A percentile compares a stretch with the other conserved stretches of the same genome.
These are phyloP conservation scores for Lasioglossum leucozonium DNA, from an alignment of 2,888 invertebrate species.

Conservation along the genomic window DNA sequence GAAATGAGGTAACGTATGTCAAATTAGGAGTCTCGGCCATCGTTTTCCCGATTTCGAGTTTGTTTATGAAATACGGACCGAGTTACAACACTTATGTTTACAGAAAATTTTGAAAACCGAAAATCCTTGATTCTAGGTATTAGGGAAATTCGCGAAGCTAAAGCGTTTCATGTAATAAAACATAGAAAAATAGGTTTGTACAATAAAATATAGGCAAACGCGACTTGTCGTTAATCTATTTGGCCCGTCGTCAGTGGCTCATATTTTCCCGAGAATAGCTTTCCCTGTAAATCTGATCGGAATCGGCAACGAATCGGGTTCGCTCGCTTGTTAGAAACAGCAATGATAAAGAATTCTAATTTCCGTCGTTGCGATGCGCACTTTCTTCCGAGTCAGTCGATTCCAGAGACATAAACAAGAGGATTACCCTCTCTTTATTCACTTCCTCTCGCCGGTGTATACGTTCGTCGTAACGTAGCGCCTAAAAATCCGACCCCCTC, in stretches of 20 bases:
- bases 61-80: not conserved
- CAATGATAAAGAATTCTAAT: constrained; percentile 48
- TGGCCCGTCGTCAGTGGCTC: not conserved
- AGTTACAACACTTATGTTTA: not conserved
- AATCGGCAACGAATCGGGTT: not conserved
- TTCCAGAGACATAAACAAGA: constrained; percentile 64
- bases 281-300: not conserved
- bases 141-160: not conserved
- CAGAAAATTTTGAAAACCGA: not conserved
- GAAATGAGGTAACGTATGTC: not conserved
- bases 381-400: constrained; percentile 58
- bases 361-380: constrained; percentile 61
- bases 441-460: not conserved
- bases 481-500: not conserved
- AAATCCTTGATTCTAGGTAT: not conserved
- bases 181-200: too few species aligned
- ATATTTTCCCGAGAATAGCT: not conserved
- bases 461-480: constrained; percentile 7
- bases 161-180: not conserved
- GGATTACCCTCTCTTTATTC: constrained; percentile 41
- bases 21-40: not conserved
- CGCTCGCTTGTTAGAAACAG: not conserved
- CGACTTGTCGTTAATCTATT: not conserved
- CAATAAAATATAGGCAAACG: not conserved
- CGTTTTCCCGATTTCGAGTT: not conserved